A percentile compares a stretch with the other conserved stretches of the same genome.
Conservation (phyloP, 2,113 vertebrate species). For the Gymnogyps californianus region DNA sequence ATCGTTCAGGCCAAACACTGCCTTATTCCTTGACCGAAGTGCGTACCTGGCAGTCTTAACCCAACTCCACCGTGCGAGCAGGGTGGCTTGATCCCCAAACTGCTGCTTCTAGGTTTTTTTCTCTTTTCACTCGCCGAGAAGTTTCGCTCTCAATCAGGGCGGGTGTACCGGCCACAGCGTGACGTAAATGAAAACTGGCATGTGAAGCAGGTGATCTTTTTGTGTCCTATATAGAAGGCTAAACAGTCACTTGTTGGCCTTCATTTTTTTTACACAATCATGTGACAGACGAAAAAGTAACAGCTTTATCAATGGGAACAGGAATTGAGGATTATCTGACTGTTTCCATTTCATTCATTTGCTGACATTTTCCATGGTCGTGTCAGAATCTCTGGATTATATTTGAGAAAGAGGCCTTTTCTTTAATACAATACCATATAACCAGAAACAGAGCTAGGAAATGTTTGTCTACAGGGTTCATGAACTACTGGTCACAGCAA, state of each 20-base stretch:
- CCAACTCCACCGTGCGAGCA: too few relatives aligned
- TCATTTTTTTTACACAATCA: background rate
- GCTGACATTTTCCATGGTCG: background rate
- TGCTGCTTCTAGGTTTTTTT: too few relatives aligned
- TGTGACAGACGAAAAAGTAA: background rate
- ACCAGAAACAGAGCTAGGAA: background rate
- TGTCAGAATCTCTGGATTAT: background rate
- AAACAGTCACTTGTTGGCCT: background rate
- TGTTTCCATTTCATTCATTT: background rate
- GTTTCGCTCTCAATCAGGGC: too few relatives aligned
- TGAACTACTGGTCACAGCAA: conserved; percentile 1
- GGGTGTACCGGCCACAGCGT: background rate
- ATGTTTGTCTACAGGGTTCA: background rate
- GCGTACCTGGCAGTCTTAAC: too few relatives aligned
- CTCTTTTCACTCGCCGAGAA: too few relatives aligned
- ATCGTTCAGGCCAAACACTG: too few relatives aligned
- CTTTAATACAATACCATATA: background rate
- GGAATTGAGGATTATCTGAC: background rate
- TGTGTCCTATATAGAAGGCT: background rate
- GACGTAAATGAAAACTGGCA: background rate
- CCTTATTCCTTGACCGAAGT: too few relatives aligned
- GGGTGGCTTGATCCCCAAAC: too few relatives aligned
- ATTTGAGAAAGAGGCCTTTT: background rate
- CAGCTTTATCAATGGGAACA: background rate
- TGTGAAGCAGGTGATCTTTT: background rate